A percentile compares a stretch with the other conserved stretches of the same genome.
Evolutionary conservation across 1,140 invertebrate species (phyloP).

Genomic region (Ruditapes philippinarum): DNA sequence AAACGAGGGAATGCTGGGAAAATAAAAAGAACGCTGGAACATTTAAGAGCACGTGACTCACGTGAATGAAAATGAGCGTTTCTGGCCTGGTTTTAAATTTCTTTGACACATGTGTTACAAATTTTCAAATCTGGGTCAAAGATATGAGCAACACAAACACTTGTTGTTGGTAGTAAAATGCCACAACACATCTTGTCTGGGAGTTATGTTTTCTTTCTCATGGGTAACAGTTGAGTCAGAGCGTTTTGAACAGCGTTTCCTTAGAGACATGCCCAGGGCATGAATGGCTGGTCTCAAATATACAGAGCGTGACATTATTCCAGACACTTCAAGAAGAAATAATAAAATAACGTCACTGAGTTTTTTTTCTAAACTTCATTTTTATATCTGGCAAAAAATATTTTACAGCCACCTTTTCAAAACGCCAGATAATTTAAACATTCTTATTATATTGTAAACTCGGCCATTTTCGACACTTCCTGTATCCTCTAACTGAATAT

Average conservation of each 20-base stretch:
- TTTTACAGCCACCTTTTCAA: too few species aligned
- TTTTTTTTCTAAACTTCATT: too few species aligned
- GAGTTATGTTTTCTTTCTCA: not conserved
- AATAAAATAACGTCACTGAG: too few species aligned
- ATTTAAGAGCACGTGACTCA: not conserved
- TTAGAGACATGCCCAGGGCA: not conserved
- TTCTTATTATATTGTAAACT: too few species aligned
- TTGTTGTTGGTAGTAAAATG: constrained; percentile 34
- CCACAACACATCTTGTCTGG: constrained; percentile 14
- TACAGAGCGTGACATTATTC: not conserved
- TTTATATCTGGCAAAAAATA: too few species aligned
- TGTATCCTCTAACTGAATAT: too few species aligned
- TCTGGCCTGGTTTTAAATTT: not conserved
- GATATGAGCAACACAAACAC: constrained; percentile 6
- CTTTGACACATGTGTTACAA: constrained; percentile 6
- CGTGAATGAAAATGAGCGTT: not conserved
- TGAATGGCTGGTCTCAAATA: not conserved
- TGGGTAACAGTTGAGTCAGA: not conserved
- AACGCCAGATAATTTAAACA: too few species aligned
- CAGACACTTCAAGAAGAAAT: not conserved
- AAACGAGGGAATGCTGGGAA: too few species aligned
- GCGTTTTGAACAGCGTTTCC: not conserved
- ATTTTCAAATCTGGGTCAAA: constrained; percentile 42
- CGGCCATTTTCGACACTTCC: too few species aligned
- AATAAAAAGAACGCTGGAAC: too few species aligned